Percentiles rank a stretch among this genome's conserved stretches.
phyloP scores from a whole-genome alignment of 2,888 invertebrate species.

The Thecocarcelia acutangulata region DNA sequence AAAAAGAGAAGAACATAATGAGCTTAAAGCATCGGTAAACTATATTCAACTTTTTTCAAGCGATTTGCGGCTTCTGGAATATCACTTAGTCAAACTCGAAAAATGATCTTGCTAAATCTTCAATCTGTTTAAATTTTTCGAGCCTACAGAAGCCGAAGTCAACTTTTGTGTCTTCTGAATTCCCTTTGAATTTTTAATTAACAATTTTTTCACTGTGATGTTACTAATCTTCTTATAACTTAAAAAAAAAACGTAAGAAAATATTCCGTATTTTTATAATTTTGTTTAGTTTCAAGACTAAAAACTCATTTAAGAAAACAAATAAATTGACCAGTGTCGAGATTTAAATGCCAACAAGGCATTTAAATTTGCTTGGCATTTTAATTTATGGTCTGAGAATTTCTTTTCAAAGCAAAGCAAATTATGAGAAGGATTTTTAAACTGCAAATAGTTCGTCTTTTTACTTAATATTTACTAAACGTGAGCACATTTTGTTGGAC shows the following conservation, averaged over 20 bases:
- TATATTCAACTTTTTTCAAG: too few species aligned
- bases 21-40: too few species aligned
- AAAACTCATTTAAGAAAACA: conserved; percentile 54
- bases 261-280: conserved; percentile 5
- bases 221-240: conserved; percentile 20
- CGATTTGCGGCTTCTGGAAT: too few species aligned
- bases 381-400: conserved; percentile 62
- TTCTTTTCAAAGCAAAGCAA: conserved; percentile 48
- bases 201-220: neutral
- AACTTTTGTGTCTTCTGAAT: neutral
- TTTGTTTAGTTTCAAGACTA: conserved; percentile 47
- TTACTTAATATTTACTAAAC: too few species aligned
- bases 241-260: conserved; percentile 9
- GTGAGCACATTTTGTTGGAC: too few species aligned
- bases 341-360: conserved; percentile 26
- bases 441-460: too few species aligned
- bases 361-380: conserved; percentile 43
- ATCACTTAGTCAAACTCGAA: too few species aligned
- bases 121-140: too few species aligned
- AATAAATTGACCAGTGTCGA: conserved; percentile 37
- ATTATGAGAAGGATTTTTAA: conserved; percentile 20
- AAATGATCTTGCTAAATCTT: too few species aligned
- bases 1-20: too few species aligned
- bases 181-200: conserved; percentile 25
- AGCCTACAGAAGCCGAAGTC: neutral